Conservation (phyloP, 2,888 invertebrate genomes). For the Cheilosia pagana region DNA sequence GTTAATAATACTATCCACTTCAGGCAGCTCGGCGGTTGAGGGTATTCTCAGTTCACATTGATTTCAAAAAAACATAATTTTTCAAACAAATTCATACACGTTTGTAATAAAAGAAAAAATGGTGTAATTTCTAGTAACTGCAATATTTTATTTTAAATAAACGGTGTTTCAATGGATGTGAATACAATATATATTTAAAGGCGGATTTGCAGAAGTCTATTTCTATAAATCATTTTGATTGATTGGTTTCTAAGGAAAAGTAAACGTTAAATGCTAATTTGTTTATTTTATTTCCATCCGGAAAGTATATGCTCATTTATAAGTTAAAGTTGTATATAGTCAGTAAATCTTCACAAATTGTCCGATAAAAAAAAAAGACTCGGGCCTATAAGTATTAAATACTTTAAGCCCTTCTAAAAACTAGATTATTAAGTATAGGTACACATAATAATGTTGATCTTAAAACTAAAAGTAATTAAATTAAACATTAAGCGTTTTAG, state of each 20-base stretch:
- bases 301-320: not conserved
- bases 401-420: conserved; percentile 7
- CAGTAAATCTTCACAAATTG: not conserved
- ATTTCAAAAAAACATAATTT: too few species aligned
- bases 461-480: not conserved
- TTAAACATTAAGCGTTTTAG: not conserved
- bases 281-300: conserved; percentile 1
- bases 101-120: not conserved
- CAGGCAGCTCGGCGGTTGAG: too few species aligned
- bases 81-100: too few species aligned
- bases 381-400: conserved; percentile 13
- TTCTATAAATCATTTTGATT: conserved; percentile 37
- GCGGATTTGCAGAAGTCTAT: conserved; percentile 41
- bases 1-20: too few species aligned
- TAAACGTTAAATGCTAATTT: conserved; percentile 13
- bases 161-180: conserved; percentile 39
- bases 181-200: conserved; percentile 47
- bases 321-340: conserved; percentile 21
- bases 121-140: conserved; percentile 7
- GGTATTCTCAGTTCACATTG: too few species aligned
- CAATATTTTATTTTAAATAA: conserved; percentile 54
- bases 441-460: not conserved
- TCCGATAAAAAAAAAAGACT: not conserved
- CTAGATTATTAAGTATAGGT: not conserved
- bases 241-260: conserved; percentile 33